Conservation (phyloP, 2,888 invertebrate genomes). For the Empis livida region DNA sequence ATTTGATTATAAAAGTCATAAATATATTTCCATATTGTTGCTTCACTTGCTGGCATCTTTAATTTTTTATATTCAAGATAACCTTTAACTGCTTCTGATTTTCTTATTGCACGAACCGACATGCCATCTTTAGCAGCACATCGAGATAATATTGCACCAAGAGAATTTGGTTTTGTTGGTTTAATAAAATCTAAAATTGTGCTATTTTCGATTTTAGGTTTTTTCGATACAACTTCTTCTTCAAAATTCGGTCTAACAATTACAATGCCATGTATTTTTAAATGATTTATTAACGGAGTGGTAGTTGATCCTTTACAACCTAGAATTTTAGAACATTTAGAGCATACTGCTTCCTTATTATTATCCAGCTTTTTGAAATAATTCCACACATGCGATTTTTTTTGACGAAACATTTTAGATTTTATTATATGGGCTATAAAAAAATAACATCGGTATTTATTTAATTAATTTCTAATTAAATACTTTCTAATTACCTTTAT, state of each 20-base stretch:
- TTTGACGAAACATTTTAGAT: neutral
- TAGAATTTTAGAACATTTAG: neutral
- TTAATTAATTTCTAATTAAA: neutral
- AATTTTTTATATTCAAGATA: constrained; percentile 5
- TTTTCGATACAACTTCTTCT: neutral
- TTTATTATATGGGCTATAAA: neutral
- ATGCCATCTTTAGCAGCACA: constrained; percentile 1
- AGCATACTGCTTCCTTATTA: neutral
- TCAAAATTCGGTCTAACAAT: neutral
- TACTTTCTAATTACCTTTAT: neutral
- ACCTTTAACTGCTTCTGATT: constrained; percentile 3
- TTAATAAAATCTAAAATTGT: constrained; percentile 1
- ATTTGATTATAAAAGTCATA: constrained; percentile 3
- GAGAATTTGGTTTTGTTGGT: neutral
- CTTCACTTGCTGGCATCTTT: constrained; percentile 2
- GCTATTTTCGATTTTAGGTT: neutral
- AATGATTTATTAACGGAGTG: neutral
- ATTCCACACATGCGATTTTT: neutral
- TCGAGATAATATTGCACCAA: neutral
- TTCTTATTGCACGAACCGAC: constrained; percentile 3
- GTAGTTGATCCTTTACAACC: neutral
- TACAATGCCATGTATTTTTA: neutral
- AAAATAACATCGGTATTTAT: neutral
- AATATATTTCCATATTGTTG: constrained; percentile 1
- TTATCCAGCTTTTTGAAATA: neutral